Conservation (phyloP, 23 tunicate species). For the Diplosoma virens region DNA sequence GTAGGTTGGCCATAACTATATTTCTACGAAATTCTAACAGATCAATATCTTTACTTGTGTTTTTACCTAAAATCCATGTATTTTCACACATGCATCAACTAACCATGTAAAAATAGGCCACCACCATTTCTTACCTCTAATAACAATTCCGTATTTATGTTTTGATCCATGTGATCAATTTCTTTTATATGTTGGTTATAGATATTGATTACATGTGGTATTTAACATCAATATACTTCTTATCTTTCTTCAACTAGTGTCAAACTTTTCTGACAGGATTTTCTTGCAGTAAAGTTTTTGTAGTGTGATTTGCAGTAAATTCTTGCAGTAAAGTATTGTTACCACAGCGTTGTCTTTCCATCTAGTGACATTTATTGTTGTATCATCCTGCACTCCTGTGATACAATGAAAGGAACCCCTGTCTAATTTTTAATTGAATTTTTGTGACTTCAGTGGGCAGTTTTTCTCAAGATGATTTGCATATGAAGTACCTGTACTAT, state of each 20-base stretch:
- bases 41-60: background rate
- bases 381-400: background rate
- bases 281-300: background rate
- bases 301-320: too few species aligned
- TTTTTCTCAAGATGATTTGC: background rate
- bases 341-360: background rate
- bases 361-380: background rate
- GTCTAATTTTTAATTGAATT: background rate
- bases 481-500: background rate
- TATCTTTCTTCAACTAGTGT: background rate
- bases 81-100: background rate
- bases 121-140: background rate
- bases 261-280: background rate
- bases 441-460: background rate
- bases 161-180: background rate
- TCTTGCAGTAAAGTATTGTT: too few species aligned
- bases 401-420: background rate
- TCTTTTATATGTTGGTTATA: background rate
- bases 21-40: background rate
- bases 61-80: background rate
- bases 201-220: background rate
- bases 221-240: background rate
- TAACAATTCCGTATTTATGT: background rate
- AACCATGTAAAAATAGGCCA: background rate
- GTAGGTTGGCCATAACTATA: background rate